Evolutionary conservation across 2,797 vertebrate species (phyloP), one percentile per base, ranked within the genome.

Genomic region (Scleropages formosus): DNA sequence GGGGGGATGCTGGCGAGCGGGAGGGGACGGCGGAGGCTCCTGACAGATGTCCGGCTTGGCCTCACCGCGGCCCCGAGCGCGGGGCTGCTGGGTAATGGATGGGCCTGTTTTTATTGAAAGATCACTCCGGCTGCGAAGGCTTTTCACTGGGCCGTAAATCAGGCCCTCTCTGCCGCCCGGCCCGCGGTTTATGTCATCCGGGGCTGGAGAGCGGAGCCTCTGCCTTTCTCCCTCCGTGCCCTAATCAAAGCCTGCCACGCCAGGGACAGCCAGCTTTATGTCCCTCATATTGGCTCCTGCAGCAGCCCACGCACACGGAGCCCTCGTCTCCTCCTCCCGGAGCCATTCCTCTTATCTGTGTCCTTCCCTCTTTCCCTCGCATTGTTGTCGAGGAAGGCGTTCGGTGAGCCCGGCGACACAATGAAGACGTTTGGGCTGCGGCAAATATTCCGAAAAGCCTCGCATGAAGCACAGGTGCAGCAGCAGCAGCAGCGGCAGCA

Each of bases 101-200:
- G 88, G 86, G 84, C 88, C 89, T 93, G 88, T 85, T 85, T 85
- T 84, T 85, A 84, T 82, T 91, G 88, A 93, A 88, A 90, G 90
- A 94, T 94, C 92, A 91, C 87, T 88, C 90, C 82, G 87, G 85
- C 83, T 0, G 64, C 83, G 88, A 89, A 89, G 87, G 80, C 81
- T 83, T 92, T 84, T 85, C 81, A 76, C 80, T 72, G 70, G 74
- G 80, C 79, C 76, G 81, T 85, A 86, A 85, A 86, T 86, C 84
- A 83, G 80, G 75, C 59, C 76, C 79, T 27, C 69, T 18, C 74
- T n/a, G 69, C 76, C 65, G 78, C 78, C 76, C 75, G 13, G 69
- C 78, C 73, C 68, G 79, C 79, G 82, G 70, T 83, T 80, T 82
- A 78, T 83, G 79, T 82, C 78, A 81, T 60, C 67, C 1, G 18